Percentiles rank a stretch among this genome's conserved stretches.
Conservation (phyloP, 2,888 invertebrate species). For the Mesopsocus fuscifrons region DNA sequence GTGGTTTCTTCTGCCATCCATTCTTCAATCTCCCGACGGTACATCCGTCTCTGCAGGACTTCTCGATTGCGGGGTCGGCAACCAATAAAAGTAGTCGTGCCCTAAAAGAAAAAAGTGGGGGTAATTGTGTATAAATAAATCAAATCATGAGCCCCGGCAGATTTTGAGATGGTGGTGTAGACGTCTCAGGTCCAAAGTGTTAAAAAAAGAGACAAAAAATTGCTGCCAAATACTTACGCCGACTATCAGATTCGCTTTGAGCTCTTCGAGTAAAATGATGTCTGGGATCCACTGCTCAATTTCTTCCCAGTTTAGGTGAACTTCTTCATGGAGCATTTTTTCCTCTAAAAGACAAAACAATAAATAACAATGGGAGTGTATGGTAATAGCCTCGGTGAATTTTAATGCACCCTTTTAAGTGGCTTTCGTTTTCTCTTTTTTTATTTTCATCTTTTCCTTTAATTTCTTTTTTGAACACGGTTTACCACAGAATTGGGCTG, state of each 20-base stretch:
- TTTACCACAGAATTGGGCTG: no score
- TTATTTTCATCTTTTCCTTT: no score
- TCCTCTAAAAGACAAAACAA: constrained; percentile 34
- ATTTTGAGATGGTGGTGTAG: constrained; percentile 20
- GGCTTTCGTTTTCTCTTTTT: no score
- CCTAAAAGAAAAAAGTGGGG: constrained; percentile 21
- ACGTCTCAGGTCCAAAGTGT: not conserved
- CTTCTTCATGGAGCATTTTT: constrained; percentile 54
- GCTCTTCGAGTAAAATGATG: constrained; percentile 29
- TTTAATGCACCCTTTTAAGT: no score
- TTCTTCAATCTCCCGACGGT: constrained; percentile 48
- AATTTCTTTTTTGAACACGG: not conserved
- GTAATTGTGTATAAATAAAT: constrained; percentile 11
- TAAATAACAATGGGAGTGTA: not conserved
- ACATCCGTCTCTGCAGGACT: constrained; percentile 57
- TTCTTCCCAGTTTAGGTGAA: constrained; percentile 50
- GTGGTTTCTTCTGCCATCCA: constrained; percentile 42
- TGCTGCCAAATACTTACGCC: constrained; percentile 25
- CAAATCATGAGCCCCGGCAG: constrained; percentile 17
- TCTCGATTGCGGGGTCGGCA: constrained; percentile 55
- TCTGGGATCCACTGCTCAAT: constrained; percentile 36
- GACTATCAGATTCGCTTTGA: constrained; percentile 29
- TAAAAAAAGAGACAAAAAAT: constrained; percentile 8
- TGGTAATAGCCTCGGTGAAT: no score
- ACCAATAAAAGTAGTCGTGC: constrained; percentile 48